A percentile compares a stretch with the other conserved stretches of the same genome.
These are phyloP conservation scores for Erebia epiphron DNA, from an alignment of 2,888 invertebrate genomes.

Conservation along the genomic window DNA sequence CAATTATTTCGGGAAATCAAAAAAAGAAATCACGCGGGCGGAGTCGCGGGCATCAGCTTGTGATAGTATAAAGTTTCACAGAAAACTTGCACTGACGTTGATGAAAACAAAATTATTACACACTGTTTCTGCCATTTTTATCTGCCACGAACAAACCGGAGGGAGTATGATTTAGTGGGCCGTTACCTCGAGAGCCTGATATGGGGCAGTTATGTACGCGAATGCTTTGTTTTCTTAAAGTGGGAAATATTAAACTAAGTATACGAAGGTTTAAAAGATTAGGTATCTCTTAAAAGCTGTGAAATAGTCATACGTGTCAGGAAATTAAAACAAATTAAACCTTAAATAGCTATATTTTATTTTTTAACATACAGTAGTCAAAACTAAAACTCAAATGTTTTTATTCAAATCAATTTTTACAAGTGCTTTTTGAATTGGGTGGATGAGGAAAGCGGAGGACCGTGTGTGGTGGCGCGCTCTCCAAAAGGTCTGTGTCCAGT, in stretches of 20 bases:
- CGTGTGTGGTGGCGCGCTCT: too few relatives aligned
- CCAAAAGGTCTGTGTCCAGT: too few relatives aligned
- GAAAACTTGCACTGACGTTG: conserved; percentile 20
- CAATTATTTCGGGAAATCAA: too few relatives aligned
- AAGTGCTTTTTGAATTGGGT: too few relatives aligned
- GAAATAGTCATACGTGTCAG: background rate
- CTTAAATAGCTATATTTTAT: too few relatives aligned
- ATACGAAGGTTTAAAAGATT: background rate
- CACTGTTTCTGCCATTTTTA: conserved; percentile 33
- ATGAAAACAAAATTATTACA: conserved; percentile 31
- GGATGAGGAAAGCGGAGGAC: too few relatives aligned
- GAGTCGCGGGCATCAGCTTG: too few relatives aligned
- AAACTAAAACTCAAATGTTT: too few relatives aligned
- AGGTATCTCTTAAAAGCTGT: background rate
- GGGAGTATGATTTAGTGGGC: conserved; percentile 33
- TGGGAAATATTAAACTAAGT: conserved; percentile 7
- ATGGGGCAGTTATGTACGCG: conserved; percentile 14
- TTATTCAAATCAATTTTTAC: too few relatives aligned
- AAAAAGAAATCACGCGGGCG: too few relatives aligned
- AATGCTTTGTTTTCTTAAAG: conserved; percentile 21
- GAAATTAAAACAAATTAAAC: too few relatives aligned
- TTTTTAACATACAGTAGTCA: too few relatives aligned
- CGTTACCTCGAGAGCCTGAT: conserved; percentile 19
- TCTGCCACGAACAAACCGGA: conserved; percentile 31
- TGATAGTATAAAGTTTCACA: background rate